Base-by-base conservation (phyloP, 2,888 invertebrate species). In the Lissocephala sabroskyi region DNA sequence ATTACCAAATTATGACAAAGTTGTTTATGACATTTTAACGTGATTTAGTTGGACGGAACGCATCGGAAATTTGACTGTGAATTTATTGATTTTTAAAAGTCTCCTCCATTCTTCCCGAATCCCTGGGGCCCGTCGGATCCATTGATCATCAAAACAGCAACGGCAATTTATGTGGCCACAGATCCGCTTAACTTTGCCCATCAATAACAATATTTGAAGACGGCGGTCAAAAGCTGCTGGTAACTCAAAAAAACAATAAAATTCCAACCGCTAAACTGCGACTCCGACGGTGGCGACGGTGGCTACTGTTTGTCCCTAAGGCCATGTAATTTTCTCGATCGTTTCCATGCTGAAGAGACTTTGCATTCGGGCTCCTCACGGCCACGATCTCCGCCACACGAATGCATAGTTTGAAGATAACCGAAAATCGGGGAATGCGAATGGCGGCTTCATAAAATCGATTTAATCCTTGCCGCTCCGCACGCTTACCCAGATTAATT, bases 1-100 rank as follows among this genome's bases (percentile, higher is more conserved):
- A 73, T 78, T 78, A 78, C 56, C 75, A 71, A 78, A 76, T 78
- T 75, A 75, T 78, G 78, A 78, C 76, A 76, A 75, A 68, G 79
- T 78, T 73, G 78, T 67, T 67, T 76, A 73, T 57, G 71, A 63
- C 70, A 62, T 60, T 73, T 73, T 63, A 73, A 76, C 76, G 55
- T 52, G 62, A 46, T 57, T 60, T 62, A 65, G 47, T 60, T 49
- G 42, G 45, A 30, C 16, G 36, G 36, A 50, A 53, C 49, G 41
- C 49, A 53, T 54, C 57, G 33, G 49, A 71, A 73, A 59, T 61
- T 65, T 64, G 63, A 47, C 49, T 57, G 55, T 41, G 48, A 74
- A 73, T 77, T 77, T 74, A 74, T 74, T 77, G 77, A 64, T 75
- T 74, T 77, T 74, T 70, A 74, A 77, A 61, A 74, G 73, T 74